Percentiles rank a stretch among this genome's conserved stretches.
Conservation (phyloP, 2,113 vertebrate genomes). For the Gopherus evgoodei region DNA sequence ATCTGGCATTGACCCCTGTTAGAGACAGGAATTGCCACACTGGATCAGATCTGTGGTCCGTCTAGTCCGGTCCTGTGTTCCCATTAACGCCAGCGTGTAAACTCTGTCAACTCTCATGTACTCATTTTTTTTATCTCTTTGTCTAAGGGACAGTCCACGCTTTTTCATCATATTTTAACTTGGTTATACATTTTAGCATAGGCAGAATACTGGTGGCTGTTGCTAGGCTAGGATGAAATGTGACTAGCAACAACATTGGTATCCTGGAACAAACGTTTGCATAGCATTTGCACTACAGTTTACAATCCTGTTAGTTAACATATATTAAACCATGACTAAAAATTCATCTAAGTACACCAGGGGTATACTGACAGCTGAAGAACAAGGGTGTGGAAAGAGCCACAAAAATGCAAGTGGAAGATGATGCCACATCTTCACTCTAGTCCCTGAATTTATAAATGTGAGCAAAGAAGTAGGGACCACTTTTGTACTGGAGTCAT, state of each 20-base stretch:
- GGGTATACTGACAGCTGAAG: not conserved
- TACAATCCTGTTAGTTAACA: not conserved
- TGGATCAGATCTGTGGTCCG: not conserved
- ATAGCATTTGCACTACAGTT: not conserved
- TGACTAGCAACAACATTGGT: not conserved
- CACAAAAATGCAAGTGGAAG: slow-evolving; percentile 34
- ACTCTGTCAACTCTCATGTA: not conserved
- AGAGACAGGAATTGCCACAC: not conserved
- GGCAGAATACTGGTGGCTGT: not conserved
- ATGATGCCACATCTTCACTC: slow-evolving; percentile 26
- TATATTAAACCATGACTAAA: slow-evolving; percentile 23
- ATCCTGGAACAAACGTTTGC: slow-evolving; percentile 1
- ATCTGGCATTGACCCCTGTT: not conserved
- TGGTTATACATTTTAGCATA: slow-evolving; percentile 19
- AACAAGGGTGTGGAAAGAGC: slow-evolving; percentile 3
- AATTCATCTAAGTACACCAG: slow-evolving; percentile 17
- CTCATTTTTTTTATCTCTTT: slow-evolving; percentile 18
- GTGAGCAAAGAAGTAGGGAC: not conserved
- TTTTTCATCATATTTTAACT: not conserved
- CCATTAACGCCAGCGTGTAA: not conserved
- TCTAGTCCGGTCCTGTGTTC: slow-evolving; percentile 21
- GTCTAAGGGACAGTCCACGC: not conserved
- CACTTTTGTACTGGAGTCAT: not conserved
- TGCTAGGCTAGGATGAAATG: not conserved
- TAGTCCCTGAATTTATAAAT: slow-evolving; percentile 39